phyloP scores from a whole-genome alignment of 2,797 vertebrate species.

The Periparus ater region DNA sequence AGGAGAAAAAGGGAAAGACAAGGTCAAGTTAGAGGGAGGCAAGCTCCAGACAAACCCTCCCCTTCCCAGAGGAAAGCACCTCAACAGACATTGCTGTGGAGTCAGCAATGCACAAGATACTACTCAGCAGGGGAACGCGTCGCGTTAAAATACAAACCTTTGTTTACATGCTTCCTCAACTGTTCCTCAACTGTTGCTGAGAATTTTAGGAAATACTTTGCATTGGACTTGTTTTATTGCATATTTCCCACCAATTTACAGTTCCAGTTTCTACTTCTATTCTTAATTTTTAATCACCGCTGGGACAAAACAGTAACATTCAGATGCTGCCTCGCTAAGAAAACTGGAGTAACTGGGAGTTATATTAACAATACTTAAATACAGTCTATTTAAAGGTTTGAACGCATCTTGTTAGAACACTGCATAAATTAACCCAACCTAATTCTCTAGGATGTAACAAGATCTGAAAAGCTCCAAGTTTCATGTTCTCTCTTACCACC shows the following conservation, averaged over 20 bases:
- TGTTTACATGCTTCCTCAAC: background rate
- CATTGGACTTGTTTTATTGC: background rate
- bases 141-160: slow-evolving; percentile 3
- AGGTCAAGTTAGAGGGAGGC: background rate
- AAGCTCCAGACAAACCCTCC: background rate
- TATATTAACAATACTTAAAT: slow-evolving; percentile 40
- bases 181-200: background rate
- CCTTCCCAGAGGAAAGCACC: background rate
- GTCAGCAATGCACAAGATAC: background rate
- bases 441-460: slow-evolving; percentile 30
- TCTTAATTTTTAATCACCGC: background rate
- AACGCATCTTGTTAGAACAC: slow-evolving; percentile 34
- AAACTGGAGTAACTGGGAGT: slow-evolving; percentile 26
- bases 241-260: background rate
- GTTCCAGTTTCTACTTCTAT: background rate
- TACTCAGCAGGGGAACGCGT: background rate
- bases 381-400: slow-evolving; percentile 49
- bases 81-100: background rate
- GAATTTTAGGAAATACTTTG: background rate
- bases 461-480: slow-evolving; percentile 43
- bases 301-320: background rate
- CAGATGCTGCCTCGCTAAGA: background rate
- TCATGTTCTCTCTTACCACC: slow-evolving; percentile 13
- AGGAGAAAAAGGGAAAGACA: background rate
- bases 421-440: slow-evolving; percentile 56